These are phyloP conservation scores for Spilosoma lubricipeda DNA, from an alignment of 2,888 invertebrate genomes.

Conservation along the genomic window DNA sequence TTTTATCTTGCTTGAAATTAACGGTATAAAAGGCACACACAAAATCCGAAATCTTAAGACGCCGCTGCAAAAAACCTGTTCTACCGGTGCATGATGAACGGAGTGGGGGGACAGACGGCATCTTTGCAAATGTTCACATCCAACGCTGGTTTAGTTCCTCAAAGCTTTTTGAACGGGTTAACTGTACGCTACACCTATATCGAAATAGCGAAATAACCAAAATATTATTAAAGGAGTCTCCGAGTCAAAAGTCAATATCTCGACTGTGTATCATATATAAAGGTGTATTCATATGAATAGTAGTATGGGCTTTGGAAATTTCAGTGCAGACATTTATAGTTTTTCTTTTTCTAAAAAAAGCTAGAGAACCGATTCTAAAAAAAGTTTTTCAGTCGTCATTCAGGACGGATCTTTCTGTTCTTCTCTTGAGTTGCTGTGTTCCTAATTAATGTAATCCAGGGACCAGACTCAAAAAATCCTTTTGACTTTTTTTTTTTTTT, in stretches of 20 bases:
- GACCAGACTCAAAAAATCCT: too few relatives aligned
- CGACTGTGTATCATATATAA: slow-evolving; percentile 30
- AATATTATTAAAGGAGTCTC: slow-evolving; percentile 32
- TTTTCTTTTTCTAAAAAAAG: not conserved
- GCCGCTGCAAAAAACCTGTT: slow-evolving; percentile 46
- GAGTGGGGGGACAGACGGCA: not conserved
- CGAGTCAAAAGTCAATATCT: slow-evolving; percentile 47
- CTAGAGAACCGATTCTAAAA: not conserved
- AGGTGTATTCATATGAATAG: slow-evolving; percentile 23
- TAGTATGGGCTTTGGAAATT: not conserved
- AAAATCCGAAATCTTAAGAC: slow-evolving; percentile 41
- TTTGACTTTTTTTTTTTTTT: too few relatives aligned
- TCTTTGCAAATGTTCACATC: slow-evolving; percentile 21
- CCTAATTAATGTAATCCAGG: too few relatives aligned
- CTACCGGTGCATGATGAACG: slow-evolving; percentile 23
- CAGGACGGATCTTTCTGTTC: too few relatives aligned
- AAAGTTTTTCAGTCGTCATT: not conserved
- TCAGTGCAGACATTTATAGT: not conserved
- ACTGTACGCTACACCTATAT: slow-evolving; percentile 11
- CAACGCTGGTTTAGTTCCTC: slow-evolving; percentile 25
- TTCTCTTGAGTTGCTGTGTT: too few relatives aligned
- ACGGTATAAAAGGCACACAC: slow-evolving; percentile 40
- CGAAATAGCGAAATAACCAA: slow-evolving; percentile 7
- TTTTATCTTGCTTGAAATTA: slow-evolving; percentile 34
- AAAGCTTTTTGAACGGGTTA: not conserved